A percentile compares a stretch with the other conserved stretches of the same genome.
Conservation (phyloP, 2,888 invertebrate species). For the Eubasilissa splendida region DNA sequence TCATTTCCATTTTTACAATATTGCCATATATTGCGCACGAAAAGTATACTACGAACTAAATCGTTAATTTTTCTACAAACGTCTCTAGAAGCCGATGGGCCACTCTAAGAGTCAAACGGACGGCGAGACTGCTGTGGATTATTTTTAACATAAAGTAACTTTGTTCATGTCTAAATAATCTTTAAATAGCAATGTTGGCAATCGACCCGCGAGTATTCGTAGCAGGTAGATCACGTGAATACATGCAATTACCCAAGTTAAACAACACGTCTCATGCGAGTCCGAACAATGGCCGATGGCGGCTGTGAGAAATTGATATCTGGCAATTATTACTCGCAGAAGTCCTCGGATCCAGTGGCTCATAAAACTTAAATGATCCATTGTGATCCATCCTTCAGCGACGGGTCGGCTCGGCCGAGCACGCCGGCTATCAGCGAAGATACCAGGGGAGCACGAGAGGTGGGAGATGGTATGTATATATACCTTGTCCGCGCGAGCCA, state of each 20-base stretch:
- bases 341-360: constrained; percentile 34
- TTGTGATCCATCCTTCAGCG: constrained; percentile 38
- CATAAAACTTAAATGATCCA: constrained; percentile 32
- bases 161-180: not conserved
- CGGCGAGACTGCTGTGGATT: too few species aligned
- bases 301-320: constrained; percentile 32
- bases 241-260: constrained; percentile 22
- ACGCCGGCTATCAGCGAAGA: constrained; percentile 3
- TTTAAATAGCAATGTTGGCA: constrained; percentile 16
- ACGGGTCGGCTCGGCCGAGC: constrained; percentile 22
- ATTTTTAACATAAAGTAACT: too few species aligned
- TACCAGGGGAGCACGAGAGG: constrained; percentile 23
- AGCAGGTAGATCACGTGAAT: constrained; percentile 30
- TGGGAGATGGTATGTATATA: constrained; percentile 29
- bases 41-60: too few species aligned
- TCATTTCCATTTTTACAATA: too few species aligned
- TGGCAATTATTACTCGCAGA: not conserved
- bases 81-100: too few species aligned
- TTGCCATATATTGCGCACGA: too few species aligned
- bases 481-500: not conserved
- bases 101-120: too few species aligned
- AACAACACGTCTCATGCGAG: not conserved
- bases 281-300: constrained; percentile 25
- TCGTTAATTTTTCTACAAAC: too few species aligned
- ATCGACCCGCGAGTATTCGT: constrained; percentile 4